Evolutionary conservation across 1,140 invertebrate genomes (phyloP), one percentile per base, ranked within the genome.

Genomic region (Eupristina koningsbergeri): DNA sequence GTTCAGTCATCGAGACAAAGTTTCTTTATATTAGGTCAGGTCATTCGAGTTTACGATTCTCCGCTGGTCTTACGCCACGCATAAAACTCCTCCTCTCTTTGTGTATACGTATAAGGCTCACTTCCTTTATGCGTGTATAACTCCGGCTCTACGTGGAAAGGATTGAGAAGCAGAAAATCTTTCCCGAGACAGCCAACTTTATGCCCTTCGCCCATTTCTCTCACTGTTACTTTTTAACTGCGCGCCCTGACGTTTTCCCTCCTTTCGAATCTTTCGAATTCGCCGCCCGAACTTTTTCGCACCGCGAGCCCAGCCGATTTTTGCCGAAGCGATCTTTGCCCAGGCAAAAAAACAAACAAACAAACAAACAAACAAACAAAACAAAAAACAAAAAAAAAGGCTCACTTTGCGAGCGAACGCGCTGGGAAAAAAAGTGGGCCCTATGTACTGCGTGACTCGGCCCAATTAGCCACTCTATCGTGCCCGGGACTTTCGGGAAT

Each of bases 1-100:
- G 80, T 45, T 81, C 53, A 63, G 69, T 81, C 71, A 81, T 81
- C 80, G 69, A 61, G 80, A 74, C 71, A 63, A 81, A 81, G 69
- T 74, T 80, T 53, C 41, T 80, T 71, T 71, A 71, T 67, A 79
- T 79, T 80, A 71, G 79, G 50, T 73, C 45, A 73, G 67, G 79
- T 80, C 67, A 80, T 81, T 81, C 58, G 50, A 45, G 34, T 81
- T 81, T 81, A 81, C 53, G 80, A 81, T 13, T 34, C 69, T 81
- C 79, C n/a, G 34, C 79, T 58, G 22, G 11, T n/a, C 79, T 73
- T 63, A 45, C 67, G 22, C 67, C 67, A 9, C 31, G 67, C 67
- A 50, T 80, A 73, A 80, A 58, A 80, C 64, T 41, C n/a, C 39
- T 17, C 31, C 34, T 17, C 29, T 41, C 34, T 29, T n/a, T n/a